phyloP scores from a whole-genome alignment of 2,797 vertebrate species.

The Arrhamphus sclerolepis region DNA sequence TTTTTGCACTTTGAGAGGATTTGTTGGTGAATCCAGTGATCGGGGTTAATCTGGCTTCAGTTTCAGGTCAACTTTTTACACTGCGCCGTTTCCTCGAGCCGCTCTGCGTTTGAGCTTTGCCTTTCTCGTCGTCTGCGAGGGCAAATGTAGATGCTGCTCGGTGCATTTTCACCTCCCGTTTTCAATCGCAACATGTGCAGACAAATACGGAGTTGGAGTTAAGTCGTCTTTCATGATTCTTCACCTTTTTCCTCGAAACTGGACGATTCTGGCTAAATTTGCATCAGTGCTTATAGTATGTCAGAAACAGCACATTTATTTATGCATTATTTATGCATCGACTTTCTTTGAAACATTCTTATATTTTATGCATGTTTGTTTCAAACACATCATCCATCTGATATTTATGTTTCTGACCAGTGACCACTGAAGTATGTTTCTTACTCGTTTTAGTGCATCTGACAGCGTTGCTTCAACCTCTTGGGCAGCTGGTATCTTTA shows the following conservation, averaged over 20 bases:
- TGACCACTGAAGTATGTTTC: background rate
- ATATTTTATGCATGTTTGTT: constrained; percentile 6
- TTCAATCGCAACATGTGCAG: constrained; percentile 28
- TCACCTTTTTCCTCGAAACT: constrained; percentile 26
- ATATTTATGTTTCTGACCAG: constrained; percentile 7
- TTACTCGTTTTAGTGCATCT: background rate
- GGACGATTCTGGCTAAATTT: constrained; percentile 7
- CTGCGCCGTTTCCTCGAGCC: constrained; percentile 24
- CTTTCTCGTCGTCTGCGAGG: constrained; percentile 1
- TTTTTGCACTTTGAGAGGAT: constrained; percentile 65
- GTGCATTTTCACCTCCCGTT: constrained; percentile 17
- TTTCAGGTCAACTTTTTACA: constrained; percentile 64
- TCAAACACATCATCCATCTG: background rate
- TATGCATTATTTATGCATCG: too few relatives aligned
- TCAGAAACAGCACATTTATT: background rate
- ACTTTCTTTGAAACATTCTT: too few relatives aligned
- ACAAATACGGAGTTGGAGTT: constrained; percentile 30
- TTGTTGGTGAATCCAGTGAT: constrained; percentile 52
- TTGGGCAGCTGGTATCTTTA: too few relatives aligned
- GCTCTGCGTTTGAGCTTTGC: constrained; percentile 11
- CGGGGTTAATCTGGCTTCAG: constrained; percentile 70
- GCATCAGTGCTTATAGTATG: background rate
- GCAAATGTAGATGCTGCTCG: constrained; percentile 16
- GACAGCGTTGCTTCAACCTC: background rate
- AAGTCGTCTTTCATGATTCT: constrained; percentile 10